Evolutionary conservation across 2,797 vertebrate genomes (phyloP), one percentile per base, ranked within the genome.

Genomic region (Coilia nasus): DNA sequence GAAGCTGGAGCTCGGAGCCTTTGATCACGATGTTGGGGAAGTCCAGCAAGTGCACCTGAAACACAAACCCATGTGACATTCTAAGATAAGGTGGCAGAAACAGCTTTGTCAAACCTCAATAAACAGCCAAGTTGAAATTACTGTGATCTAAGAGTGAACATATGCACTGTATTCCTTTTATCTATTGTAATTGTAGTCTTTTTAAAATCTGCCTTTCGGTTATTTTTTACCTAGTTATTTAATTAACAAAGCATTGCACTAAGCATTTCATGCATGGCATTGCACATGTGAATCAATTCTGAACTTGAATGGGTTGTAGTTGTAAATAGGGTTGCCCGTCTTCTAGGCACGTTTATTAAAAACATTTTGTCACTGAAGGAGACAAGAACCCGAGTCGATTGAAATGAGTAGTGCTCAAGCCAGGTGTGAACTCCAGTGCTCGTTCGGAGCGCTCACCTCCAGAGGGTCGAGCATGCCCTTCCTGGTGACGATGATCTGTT

Each of bases 21-120:
- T 99, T 99, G 94, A 99, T 99, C 84, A 99, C 99, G 46, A 99
- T 99, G 94, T 99, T 99, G 91, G 98, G 99, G 94, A 99, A 99
- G 93, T 99, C 98, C 84, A 99, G 94, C 95, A 99, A 96, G 91
- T 99, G 99, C 91, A 99, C 98, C 98, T 99, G 91, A 83, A 75
- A 88, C 46, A 7, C 19, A 59, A 81, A 14, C 0, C 15, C 71
- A 78, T 19, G 41, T 1, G 1, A 44, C 35, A 78, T 9, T 1
- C 19, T 21, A 1, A 78, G 19, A 78, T 14, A 44, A 28, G 11
- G 14, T 28, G 12, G 14, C 25, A 71, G 2, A 71, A 31, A 5
- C 17, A 21, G 31, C 35, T 7, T 10, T 64, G 50, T 11, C 62
- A 28, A 23, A 64, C 62, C 1, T 64, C 23, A 10, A 17, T 5